phyloP scores from a whole-genome alignment of 2,113 vertebrate genomes.

The Plecotus auritus region DNA sequence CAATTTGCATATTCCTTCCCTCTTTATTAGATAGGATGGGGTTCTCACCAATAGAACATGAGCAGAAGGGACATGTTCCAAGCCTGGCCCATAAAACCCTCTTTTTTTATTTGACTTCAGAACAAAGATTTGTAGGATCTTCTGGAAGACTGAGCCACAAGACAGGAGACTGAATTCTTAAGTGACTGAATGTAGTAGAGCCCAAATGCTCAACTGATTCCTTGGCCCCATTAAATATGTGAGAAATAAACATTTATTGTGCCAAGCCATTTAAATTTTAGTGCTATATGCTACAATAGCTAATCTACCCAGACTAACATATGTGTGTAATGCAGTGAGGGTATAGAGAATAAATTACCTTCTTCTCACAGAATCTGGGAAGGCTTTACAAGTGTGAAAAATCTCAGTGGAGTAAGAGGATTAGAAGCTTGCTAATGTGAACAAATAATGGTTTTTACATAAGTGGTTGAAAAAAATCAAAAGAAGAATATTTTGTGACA shows the following conservation, averaged over 20 bases:
- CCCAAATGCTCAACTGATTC: not conserved
- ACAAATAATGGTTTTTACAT: not conserved
- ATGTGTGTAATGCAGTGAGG: not conserved
- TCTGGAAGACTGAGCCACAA: not conserved
- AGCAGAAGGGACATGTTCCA: not conserved
- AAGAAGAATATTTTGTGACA: not conserved
- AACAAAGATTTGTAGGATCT: not conserved
- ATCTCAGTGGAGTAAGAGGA: not conserved
- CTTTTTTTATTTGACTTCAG: not conserved
- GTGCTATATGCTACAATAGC: not conserved
- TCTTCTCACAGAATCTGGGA: not conserved
- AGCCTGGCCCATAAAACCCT: not conserved
- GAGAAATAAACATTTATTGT: not conserved
- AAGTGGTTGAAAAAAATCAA: constrained; percentile 14
- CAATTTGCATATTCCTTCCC: too few species aligned
- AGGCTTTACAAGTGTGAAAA: not conserved
- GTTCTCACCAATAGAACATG: not conserved
- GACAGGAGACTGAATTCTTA: not conserved
- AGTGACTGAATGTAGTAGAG: not conserved
- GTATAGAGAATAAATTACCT: not conserved
- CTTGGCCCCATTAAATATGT: not conserved
- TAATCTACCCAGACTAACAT: not conserved
- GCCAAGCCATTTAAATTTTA: not conserved
- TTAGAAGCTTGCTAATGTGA: not conserved
- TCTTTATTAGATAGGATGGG: not conserved